These are phyloP conservation scores for Prinia subflava DNA, from an alignment of 2,113 vertebrate species.

Conservation along the genomic window DNA sequence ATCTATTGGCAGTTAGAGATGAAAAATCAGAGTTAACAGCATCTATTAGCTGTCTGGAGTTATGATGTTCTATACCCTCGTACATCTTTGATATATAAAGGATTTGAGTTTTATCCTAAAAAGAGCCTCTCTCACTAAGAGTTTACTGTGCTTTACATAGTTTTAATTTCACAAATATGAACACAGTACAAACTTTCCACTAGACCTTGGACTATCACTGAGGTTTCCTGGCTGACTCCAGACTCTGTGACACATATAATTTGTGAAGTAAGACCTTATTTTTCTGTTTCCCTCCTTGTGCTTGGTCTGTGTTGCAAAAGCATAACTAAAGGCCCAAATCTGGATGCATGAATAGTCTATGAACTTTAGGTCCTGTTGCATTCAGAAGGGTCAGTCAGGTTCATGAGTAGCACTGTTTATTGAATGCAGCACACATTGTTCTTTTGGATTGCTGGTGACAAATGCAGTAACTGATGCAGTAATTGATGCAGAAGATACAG, in stretches of 20 bases:
- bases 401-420: neutral
- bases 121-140: neutral
- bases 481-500: neutral
- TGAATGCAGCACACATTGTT: neutral
- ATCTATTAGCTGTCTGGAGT: neutral
- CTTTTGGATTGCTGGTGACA: neutral
- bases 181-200: neutral
- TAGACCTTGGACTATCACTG: neutral
- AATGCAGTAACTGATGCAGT: neutral
- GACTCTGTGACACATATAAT: neutral
- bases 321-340: neutral
- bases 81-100: neutral
- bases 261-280: neutral
- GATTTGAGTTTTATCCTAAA: neutral
- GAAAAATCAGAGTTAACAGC: neutral
- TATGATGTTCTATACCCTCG: neutral
- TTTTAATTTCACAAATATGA: neutral
- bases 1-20: neutral
- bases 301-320: neutral
- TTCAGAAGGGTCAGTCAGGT: neutral
- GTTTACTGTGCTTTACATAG: accelerated
- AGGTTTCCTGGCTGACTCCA: neutral
- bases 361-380: neutral
- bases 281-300: neutral
- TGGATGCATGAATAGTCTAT: neutral